Evolutionary conservation across 2,888 invertebrate genomes (phyloP).

Genomic region (Tipula lateralis): DNA sequence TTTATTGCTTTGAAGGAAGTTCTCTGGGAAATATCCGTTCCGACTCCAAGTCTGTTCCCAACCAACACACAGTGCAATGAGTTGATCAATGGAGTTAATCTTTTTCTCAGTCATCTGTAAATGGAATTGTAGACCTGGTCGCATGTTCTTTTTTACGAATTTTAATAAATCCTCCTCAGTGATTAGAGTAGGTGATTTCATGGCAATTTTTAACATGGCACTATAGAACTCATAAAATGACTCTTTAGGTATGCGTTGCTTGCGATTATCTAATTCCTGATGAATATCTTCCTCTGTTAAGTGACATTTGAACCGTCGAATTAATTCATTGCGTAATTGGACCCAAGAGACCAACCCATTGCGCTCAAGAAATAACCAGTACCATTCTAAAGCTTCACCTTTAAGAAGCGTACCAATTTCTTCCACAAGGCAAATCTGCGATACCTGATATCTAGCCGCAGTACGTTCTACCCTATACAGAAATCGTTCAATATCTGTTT

Average conservation of each 20-base stretch:
- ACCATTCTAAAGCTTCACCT: neutral
- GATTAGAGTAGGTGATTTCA: no score
- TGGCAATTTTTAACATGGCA: no score
- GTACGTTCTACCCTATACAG: neutral
- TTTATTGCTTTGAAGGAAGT: neutral
- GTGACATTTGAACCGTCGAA: neutral
- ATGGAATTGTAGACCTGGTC: no score
- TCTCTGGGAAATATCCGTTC: neutral
- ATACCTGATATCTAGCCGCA: neutral
- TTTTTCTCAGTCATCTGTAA: neutral
- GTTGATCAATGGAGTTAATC: no score
- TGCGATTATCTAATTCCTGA: neutral
- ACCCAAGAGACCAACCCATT: neutral
- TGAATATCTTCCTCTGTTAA: neutral
- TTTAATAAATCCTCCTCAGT: neutral
- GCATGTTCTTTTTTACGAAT: no score
- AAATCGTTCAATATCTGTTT: constrained; percentile 5
- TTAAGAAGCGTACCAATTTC: neutral
- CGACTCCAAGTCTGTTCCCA: neutral
- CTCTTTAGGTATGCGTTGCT: no score
- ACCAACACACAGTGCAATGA: neutral
- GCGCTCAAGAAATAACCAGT: neutral
- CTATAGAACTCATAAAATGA: no score
- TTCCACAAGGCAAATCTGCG: neutral
- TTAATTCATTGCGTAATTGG: neutral